phyloP scores from a whole-genome alignment of 2,113 vertebrate genomes.

The Mirza zaza region DNA sequence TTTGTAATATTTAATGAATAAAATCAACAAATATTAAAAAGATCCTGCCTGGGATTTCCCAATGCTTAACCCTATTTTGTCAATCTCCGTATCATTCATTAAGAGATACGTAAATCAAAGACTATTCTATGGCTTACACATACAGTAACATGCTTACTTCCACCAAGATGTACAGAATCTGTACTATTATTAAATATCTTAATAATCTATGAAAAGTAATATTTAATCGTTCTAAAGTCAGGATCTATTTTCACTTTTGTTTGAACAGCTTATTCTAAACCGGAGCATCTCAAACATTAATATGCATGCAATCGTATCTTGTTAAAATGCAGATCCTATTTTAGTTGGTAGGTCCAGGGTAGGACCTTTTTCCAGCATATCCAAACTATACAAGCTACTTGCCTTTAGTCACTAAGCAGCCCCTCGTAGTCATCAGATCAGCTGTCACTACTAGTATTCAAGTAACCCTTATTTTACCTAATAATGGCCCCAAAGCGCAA shows the following conservation, averaged over 20 bases:
- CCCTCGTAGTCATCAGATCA: not conserved
- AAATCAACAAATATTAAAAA: not conserved
- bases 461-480: not conserved
- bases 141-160: not conserved
- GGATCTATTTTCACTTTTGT: not conserved
- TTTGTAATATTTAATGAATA: constrained; percentile 1
- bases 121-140: not conserved
- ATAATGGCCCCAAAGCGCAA: not conserved
- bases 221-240: not conserved
- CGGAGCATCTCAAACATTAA: not conserved
- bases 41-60: not conserved
- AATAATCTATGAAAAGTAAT: constrained; percentile 22
- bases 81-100: not conserved
- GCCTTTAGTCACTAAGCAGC: not conserved
- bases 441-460: not conserved
- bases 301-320: not conserved
- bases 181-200: not conserved
- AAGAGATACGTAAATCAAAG: not conserved
- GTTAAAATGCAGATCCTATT: not conserved
- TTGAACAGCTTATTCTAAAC: not conserved
- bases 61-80: not conserved
- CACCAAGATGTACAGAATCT: not conserved
- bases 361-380: not conserved
- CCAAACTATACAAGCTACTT: not conserved
- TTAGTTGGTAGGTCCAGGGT: not conserved